phyloP scores from a whole-genome alignment of 2,797 vertebrate genomes.

The Ambastaia sidthimunki region DNA sequence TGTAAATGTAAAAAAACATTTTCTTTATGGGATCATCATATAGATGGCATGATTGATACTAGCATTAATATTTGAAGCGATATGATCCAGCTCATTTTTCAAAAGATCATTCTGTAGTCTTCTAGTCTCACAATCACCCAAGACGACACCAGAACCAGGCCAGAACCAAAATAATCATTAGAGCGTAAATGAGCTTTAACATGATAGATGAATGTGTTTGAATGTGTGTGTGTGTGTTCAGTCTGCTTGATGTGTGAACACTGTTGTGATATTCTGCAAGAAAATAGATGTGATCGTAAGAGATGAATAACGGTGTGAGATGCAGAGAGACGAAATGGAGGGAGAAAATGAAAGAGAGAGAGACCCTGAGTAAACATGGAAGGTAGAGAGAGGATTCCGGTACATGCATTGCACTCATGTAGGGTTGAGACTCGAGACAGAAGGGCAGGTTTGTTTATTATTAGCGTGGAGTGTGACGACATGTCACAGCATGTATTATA shows the following conservation, averaged over 20 bases:
- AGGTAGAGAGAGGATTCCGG: neutral
- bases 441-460: constrained; percentile 35
- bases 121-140: constrained; percentile 5
- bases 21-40: neutral
- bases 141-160: neutral
- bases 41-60: neutral
- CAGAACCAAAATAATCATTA: constrained; percentile 25
- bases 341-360: constrained; percentile 8
- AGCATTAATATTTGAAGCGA: constrained; percentile 2
- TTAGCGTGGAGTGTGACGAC: constrained; percentile 33
- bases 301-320: neutral
- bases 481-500: constrained; percentile 38
- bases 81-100: neutral
- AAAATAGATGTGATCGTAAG: constrained; percentile 17
- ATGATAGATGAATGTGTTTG: constrained; percentile 33
- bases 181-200: constrained; percentile 22
- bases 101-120: neutral
- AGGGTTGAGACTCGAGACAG: constrained; percentile 29
- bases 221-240: constrained; percentile 8
- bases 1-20: neutral
- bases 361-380: constrained; percentile 13
- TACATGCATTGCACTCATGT: constrained; percentile 21
- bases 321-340: neutral
- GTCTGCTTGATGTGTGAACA: neutral
- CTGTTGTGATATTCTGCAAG: neutral